Evolutionary conservation across 2,113 vertebrate genomes (phyloP), one percentile per base, ranked within the genome.

Genomic region (Aegithalos caudatus): DNA sequence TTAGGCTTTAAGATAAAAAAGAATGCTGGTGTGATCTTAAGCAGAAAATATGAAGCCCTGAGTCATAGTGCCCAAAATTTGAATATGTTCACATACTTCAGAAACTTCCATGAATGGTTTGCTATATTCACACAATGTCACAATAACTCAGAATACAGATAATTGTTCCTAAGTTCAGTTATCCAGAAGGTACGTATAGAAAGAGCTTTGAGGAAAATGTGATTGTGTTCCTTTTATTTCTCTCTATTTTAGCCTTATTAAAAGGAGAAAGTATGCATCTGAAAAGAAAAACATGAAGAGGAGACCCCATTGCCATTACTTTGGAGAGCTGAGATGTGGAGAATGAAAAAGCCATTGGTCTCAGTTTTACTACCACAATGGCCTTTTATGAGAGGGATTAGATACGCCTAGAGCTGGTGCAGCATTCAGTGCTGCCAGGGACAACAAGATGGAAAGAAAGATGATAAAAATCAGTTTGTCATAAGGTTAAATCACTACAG

Each of bases 371-470:
- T 94, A 92, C 91, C 94, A 98, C 98, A 98, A 98, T 97, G 95
- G 96, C 94, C 97, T 98, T 98, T 98, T 98, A 98, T 98, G 95
- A 97, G 97, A 90, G 78, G 96, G 97, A 98, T 98, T 98, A 98
- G 97, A 97, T 85, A 97, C 45, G 97, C 97, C 94, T 94, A 86
- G 96, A 96, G 92, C 96, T 97, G 97, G 95, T 95, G 96, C 90
- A 95, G 97, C 96, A 86, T 97, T 97, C 94, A 94, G 62, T 60
- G 80, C 95, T 97, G 90, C 94, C 94, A 92, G 47, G 66, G 29
- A 90, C 85, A 89, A 96, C 96, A 97, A 86, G 95, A 94, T 95
- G 95, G 96, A 89, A 96, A 97, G 97, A 97, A 96, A 97, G 96
- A 96, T 14, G 76, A 97, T 97, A 97, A 96, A 97, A 97, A 98